A percentile compares a stretch with the other conserved stretches of the same genome.
Conservation (phyloP, 1,140 invertebrate species). For the Drosophila ficusphila region DNA sequence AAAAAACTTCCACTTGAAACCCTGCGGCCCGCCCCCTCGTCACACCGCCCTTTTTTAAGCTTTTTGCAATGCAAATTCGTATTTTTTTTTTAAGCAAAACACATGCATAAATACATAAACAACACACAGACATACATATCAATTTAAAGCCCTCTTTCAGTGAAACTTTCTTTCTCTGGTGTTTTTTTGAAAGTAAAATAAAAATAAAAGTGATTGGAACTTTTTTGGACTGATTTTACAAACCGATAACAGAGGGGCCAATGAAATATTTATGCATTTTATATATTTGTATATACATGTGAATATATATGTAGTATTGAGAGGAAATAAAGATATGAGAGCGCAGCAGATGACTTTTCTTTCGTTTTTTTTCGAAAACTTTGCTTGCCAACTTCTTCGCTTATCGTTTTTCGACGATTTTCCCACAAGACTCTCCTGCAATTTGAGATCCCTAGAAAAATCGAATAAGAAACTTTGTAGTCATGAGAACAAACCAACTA, state of each 20-base stretch:
- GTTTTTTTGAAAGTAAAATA: slow-evolving; percentile 71
- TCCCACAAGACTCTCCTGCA: slow-evolving; percentile 29
- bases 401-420: slow-evolving; percentile 20
- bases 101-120: slow-evolving; percentile 39
- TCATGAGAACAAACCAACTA: slow-evolving; percentile 18
- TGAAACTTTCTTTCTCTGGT: slow-evolving; percentile 64
- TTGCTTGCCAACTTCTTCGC: slow-evolving; percentile 29
- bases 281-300: not conserved
- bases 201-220: slow-evolving; percentile 79
- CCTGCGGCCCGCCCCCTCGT: not conserved
- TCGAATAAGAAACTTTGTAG: slow-evolving; percentile 17
- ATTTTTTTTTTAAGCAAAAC: slow-evolving; percentile 42
- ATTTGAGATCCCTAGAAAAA: slow-evolving; percentile 25
- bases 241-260: slow-evolving; percentile 49
- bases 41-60: slow-evolving; percentile 24
- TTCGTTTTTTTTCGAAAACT: slow-evolving; percentile 10
- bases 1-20: slow-evolving; percentile 12
- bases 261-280: slow-evolving; percentile 61
- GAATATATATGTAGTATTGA: slow-evolving; percentile 12
- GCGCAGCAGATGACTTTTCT: not conserved
- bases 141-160: slow-evolving; percentile 28
- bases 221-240: slow-evolving; percentile 63
- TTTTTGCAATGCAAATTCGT: slow-evolving; percentile 73
- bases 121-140: slow-evolving; percentile 11
- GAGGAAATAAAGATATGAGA: slow-evolving; percentile 19